Base-by-base conservation (phyloP, 35 echinoderm and acorn worm species). In the Eucidaris tribuloides region DNA sequence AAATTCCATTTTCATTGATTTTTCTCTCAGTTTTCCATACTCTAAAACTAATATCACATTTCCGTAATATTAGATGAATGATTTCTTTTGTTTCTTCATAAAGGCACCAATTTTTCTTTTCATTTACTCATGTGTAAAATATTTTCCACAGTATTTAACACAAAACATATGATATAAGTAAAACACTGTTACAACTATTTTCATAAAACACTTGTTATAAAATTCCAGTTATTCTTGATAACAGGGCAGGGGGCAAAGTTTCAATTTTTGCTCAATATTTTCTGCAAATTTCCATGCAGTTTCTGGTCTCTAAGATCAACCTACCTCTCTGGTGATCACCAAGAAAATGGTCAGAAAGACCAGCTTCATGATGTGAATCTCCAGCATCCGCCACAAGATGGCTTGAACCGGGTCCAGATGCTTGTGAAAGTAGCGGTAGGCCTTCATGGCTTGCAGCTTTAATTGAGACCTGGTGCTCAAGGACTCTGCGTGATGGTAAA, bases 291-390 rank as follows among this genome's bases (percentile, higher is more conserved):
- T n/a, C 11, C n/a, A 55, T 55, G 11, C 11, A 14, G 50, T 55
- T 55, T n/a, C n/a, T n/a, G n/a, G n/a, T n/a, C n/a, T n/a, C n/a
- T n/a, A 4, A 42, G 19, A 0, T 33, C 5, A 40, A 20, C 74
- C 76, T 92, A 98, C 95, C 86, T 90, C 68, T 14, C 76, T 60
- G 13, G 78, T 87, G n/a, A 66, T 62, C 35, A 99, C 90, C 57
- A 93, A 17, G 48, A 93, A 76, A 29, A 93, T 90, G 39, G 83
- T 85, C 33, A 99, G 77, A 18, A 99, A 65, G 41, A 99, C 90
- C 23, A 93, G 28, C 56, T 99, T 99, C 46, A 87, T 79, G 65
- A 99, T 93, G 54, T 99, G 96, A n/a, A 99, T 93, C 50, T 99
- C 96, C 58, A 93, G 56, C 0, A 81, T 59, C 52, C 96, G 60